These are phyloP conservation scores for Caenorhabditis sp. DNA, from an alignment of 2,888 invertebrate species.

Conservation along the genomic window DNA sequence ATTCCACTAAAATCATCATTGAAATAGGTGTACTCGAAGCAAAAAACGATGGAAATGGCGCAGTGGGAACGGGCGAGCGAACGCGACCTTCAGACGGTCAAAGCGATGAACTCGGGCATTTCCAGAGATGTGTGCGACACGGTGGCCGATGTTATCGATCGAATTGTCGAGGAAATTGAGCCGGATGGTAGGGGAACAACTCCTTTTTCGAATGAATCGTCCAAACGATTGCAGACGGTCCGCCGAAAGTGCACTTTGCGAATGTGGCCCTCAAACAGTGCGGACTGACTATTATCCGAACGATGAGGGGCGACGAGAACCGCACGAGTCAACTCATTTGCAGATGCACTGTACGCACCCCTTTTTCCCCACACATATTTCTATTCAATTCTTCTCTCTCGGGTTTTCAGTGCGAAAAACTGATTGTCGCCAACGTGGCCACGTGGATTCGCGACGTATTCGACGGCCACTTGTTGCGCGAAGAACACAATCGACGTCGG, in stretches of 20 bases:
- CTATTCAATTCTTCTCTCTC: not conserved
- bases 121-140: constrained; percentile 20
- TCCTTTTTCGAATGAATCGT: too few relatives aligned
- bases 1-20: too few relatives aligned
- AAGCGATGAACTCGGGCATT: not conserved
- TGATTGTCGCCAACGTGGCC: constrained; percentile 20
- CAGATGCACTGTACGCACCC: constrained; percentile 37
- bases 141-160: too few relatives aligned
- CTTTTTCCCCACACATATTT: too few relatives aligned
- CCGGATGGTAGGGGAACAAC: too few relatives aligned
- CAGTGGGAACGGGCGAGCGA: constrained; percentile 10
- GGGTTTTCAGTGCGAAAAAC: constrained; percentile 37
- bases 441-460: constrained; percentile 47
- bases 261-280: too few relatives aligned
- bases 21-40: constrained; percentile 40
- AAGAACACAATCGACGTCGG: constrained; percentile 45
- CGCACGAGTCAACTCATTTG: too few relatives aligned
- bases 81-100: not conserved
- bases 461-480: constrained; percentile 28
- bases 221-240: too few relatives aligned
- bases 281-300: too few relatives aligned
- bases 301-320: too few relatives aligned
- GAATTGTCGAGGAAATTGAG: too few relatives aligned
- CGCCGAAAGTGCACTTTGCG: too few relatives aligned
- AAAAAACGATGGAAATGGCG: constrained; percentile 22